Conservation (phyloP, 2,888 invertebrate species). For the Nemoura dubitans region DNA sequence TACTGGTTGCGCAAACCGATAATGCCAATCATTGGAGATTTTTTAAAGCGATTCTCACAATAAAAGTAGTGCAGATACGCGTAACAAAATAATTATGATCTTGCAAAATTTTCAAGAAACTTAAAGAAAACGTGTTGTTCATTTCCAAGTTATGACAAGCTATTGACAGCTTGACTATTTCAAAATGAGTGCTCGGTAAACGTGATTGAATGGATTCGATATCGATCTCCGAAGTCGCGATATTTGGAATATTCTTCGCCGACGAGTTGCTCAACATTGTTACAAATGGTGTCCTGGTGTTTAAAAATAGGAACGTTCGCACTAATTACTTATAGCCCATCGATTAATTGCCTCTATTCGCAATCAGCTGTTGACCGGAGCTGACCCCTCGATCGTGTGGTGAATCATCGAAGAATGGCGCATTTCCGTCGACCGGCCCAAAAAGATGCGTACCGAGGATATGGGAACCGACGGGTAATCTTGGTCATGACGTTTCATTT, state of each 20-base stretch:
- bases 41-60: neutral
- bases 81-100: neutral
- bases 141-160: neutral
- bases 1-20: neutral
- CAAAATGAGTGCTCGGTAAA: neutral
- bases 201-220: too few species aligned
- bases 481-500: neutral
- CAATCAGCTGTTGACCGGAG: slow-evolving; percentile 20
- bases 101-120: neutral
- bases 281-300: neutral
- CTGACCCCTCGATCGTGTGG: slow-evolving; percentile 13
- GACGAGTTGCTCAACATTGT: neutral
- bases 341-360: neutral
- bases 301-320: slow-evolving; percentile 7
- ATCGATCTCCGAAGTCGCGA: too few species aligned
- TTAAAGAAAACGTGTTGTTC: neutral
- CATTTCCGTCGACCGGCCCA: neutral
- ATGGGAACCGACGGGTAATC: slow-evolving; percentile 24
- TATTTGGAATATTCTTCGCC: too few species aligned
- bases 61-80: neutral
- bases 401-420: slow-evolving; percentile 24
- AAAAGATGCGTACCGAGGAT: slow-evolving; percentile 7
- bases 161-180: neutral
- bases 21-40: neutral
- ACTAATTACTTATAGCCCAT: neutral